phyloP scores from a whole-genome alignment of 2,797 vertebrate species.

The Siniperca obscura region DNA sequence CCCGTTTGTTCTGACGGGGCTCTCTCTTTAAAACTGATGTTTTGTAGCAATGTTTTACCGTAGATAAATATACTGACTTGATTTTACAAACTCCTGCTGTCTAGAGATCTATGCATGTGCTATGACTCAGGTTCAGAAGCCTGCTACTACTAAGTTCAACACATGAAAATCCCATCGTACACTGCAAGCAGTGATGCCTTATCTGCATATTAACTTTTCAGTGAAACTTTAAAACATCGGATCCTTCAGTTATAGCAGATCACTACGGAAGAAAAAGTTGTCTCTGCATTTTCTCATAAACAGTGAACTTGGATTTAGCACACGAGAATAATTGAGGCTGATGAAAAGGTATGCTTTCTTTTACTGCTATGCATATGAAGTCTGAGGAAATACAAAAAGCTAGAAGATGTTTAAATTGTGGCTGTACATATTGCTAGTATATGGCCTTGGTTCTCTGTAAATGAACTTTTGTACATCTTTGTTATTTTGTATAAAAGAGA shows the following conservation, averaged over 20 bases:
- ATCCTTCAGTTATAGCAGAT: constrained; percentile 79
- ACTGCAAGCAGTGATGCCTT: constrained; percentile 99
- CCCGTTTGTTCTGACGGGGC: constrained; percentile 65
- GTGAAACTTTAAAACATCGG: constrained; percentile 79
- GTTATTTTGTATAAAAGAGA: constrained; percentile 99
- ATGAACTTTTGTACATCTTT: constrained; percentile 99
- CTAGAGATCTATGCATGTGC: constrained; percentile 93
- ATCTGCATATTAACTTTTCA: constrained; percentile 92
- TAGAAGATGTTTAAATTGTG: constrained; percentile 91
- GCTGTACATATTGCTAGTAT: constrained; percentile 99
- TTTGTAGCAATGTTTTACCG: constrained; percentile 87
- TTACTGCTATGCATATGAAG: constrained; percentile 97
- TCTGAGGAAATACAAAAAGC: constrained; percentile 84
- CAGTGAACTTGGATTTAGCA: constrained; percentile 85
- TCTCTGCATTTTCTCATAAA: constrained; percentile 80
- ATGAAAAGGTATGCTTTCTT: constrained; percentile 91
- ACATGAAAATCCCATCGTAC: constrained; percentile 91
- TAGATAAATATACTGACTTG: constrained; percentile 87
- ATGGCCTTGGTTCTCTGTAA: constrained; percentile 99
- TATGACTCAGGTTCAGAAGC: constrained; percentile 94
- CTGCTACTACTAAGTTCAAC: constrained; percentile 90
- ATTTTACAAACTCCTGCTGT: constrained; percentile 89
- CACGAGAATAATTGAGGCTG: constrained; percentile 85
- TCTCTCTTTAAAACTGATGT: constrained; percentile 79
- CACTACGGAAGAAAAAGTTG: constrained; percentile 75